A percentile compares a stretch with the other conserved stretches of the same genome.
phyloP scores from a whole-genome alignment of 1,140 invertebrate species.

The Laodelphax striatellus region DNA sequence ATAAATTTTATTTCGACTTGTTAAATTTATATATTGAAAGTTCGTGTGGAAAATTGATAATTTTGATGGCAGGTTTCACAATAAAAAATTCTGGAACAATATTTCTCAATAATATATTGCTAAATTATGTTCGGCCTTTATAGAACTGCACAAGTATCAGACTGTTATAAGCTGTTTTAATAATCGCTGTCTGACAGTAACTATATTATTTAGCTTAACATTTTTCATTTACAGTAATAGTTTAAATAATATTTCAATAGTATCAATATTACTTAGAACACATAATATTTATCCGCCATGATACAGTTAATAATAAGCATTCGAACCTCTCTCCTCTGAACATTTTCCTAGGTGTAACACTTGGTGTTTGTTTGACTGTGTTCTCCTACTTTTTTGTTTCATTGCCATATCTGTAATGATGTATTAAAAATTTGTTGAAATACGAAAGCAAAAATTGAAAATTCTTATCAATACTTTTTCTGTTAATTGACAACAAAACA shows the following conservation, averaged over 20 bases:
- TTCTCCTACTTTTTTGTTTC: slow-evolving; percentile 12
- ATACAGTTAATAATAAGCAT: slow-evolving; percentile 20
- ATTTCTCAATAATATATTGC: no score
- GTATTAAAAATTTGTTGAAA: background rate
- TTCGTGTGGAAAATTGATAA: background rate
- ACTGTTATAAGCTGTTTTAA: slow-evolving; percentile 16
- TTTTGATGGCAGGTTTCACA: background rate
- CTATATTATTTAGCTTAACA: slow-evolving; percentile 20
- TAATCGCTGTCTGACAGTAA: slow-evolving; percentile 20
- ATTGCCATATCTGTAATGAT: slow-evolving; percentile 18
- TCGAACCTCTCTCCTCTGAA: slow-evolving; percentile 8
- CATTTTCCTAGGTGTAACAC: slow-evolving; percentile 22
- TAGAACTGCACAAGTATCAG: slow-evolving; percentile 13
- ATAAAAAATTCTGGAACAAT: no score
- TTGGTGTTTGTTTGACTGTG: slow-evolving; percentile 19
- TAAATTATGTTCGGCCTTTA: background rate
- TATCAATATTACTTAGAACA: slow-evolving; percentile 21
- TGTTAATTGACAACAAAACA: background rate
- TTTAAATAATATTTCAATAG: slow-evolving; percentile 25
- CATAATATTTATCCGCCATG: slow-evolving; percentile 19
- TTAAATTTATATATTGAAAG: background rate
- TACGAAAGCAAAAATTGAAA: background rate
- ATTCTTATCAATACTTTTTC: background rate
- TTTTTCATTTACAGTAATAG: slow-evolving; percentile 23
- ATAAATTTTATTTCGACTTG: background rate